Conservation (phyloP, 2,888 invertebrate genomes). For the Lissocephala sabroskyi region DNA sequence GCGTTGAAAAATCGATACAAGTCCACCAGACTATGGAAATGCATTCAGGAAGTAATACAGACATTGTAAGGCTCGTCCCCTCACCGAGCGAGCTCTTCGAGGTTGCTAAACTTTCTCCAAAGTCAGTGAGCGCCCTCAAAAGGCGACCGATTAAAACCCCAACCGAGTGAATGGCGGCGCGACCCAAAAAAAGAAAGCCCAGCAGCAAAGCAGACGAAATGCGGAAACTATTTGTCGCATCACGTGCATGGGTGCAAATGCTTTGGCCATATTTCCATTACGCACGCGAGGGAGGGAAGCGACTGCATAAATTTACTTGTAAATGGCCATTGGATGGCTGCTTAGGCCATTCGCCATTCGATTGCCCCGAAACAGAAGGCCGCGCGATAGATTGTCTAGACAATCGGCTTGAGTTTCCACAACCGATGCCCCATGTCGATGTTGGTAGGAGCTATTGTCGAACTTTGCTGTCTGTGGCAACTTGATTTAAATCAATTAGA, state of each 20-base stretch:
- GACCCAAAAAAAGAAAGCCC: not conserved
- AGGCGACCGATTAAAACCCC: constrained; percentile 41
- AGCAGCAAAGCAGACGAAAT: constrained; percentile 18
- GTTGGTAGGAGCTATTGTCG: constrained; percentile 7
- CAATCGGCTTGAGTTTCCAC: constrained; percentile 27
- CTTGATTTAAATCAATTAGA: constrained; percentile 66
- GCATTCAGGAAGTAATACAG: constrained; percentile 2
- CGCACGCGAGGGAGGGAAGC: constrained; percentile 47
- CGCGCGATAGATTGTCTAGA: constrained; percentile 47
- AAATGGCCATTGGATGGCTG: no score
- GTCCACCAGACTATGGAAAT: not conserved
- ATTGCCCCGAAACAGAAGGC: no score
- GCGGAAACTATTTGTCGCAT: constrained; percentile 65
- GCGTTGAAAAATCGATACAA: constrained; percentile 57
- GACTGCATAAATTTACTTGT: constrained; percentile 27
- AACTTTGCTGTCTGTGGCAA: constrained; percentile 32
- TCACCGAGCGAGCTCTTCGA: no score
- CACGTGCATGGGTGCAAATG: constrained; percentile 53
- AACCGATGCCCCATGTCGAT: no score
- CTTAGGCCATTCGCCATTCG: no score
- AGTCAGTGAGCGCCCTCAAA: constrained; percentile 11
- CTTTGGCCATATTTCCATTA: constrained; percentile 46
- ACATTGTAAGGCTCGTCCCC: no score
- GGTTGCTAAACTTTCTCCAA: constrained; percentile 20
- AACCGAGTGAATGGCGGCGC: no score